Evolutionary conservation across 2,888 invertebrate species (phyloP).

Genomic region (Leptopilina myrica): DNA sequence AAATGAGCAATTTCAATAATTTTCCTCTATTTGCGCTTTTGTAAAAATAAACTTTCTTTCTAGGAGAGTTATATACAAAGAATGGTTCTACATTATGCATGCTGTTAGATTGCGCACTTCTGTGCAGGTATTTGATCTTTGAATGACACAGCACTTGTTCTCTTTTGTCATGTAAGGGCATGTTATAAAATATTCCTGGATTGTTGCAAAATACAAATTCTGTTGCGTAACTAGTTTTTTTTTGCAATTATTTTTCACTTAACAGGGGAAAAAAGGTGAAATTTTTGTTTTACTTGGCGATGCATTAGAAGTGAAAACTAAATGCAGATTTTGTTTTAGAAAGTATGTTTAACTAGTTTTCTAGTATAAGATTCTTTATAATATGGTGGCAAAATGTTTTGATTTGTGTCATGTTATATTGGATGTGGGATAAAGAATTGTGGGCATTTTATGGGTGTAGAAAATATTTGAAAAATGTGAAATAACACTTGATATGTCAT

Average conservation of each 20-base stretch:
- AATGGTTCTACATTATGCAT: constrained; percentile 11
- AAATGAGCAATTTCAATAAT: constrained; percentile 5
- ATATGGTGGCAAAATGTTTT: background rate
- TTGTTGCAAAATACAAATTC: background rate
- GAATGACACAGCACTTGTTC: constrained; percentile 12
- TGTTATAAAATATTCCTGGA: constrained; percentile 17
- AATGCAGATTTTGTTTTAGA: constrained; percentile 6
- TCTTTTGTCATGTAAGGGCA: constrained; percentile 19
- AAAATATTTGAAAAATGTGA: too few species aligned
- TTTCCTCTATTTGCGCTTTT: background rate
- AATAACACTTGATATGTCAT: too few species aligned
- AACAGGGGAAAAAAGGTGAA: background rate
- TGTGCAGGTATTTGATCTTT: constrained; percentile 4
- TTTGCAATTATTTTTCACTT: background rate
- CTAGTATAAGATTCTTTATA: background rate
- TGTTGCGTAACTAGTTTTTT: background rate
- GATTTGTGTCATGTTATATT: background rate
- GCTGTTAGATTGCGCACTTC: background rate
- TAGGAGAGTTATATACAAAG: background rate
- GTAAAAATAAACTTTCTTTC: background rate
- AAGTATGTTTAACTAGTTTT: background rate
- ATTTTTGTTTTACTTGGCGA: background rate
- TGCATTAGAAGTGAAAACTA: background rate
- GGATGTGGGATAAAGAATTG: too few species aligned
- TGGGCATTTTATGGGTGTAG: too few species aligned